phyloP scores from a whole-genome alignment of 1,140 invertebrate species.

The Tribolium castaneum region DNA sequence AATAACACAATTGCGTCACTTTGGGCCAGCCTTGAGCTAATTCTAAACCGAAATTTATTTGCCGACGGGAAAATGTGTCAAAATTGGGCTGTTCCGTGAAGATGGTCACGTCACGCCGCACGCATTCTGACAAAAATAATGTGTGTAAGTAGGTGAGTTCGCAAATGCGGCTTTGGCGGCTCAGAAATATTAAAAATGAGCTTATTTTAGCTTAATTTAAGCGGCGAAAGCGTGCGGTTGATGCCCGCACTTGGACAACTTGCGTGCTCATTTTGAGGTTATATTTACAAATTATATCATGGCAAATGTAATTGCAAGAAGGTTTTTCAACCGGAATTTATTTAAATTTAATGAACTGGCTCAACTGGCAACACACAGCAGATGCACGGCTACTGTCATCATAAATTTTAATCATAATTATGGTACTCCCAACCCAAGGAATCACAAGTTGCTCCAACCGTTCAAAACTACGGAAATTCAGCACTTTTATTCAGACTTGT shows the following conservation, averaged over 20 bases:
- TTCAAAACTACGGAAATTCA: neutral
- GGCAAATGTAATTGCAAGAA: conserved; percentile 14
- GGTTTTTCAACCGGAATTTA: conserved; percentile 5
- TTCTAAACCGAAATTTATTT: neutral
- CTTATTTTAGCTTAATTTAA: neutral
- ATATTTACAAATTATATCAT: conserved; percentile 13
- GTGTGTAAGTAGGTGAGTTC: neutral
- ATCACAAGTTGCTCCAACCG: neutral
- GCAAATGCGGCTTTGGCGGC: neutral
- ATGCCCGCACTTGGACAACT: neutral
- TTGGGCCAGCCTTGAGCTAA: neutral
- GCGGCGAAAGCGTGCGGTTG: neutral
- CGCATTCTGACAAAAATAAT: conserved; percentile 4
- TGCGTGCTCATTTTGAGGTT: conserved; percentile 11
- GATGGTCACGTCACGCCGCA: conserved; percentile 8
- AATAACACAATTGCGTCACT: neutral
- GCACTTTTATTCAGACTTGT: neutral
- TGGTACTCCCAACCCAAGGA: neutral
- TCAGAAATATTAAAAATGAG: neutral
- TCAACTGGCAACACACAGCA: neutral
- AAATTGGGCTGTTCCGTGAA: neutral
- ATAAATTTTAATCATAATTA: neutral
- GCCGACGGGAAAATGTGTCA: neutral
- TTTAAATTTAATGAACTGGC: conserved; percentile 10
- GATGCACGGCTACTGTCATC: neutral